Percentiles rank a stretch among this genome's conserved stretches.
phyloP scores from a whole-genome alignment of 1,140 invertebrate genomes.

The Artemia franciscana region DNA sequence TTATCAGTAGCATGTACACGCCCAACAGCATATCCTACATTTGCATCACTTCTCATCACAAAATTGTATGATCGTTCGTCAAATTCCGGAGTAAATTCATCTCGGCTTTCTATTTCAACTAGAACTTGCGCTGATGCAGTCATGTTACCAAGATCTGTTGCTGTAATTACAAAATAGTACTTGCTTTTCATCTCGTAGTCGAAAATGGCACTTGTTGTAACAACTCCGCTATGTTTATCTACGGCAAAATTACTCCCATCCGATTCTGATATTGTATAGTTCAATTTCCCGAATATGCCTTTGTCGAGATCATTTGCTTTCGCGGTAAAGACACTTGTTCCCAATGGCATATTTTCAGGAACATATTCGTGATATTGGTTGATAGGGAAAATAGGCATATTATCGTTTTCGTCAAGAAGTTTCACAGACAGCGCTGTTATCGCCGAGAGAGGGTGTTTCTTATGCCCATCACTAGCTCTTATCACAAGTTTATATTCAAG shows the following conservation, averaged over 20 bases:
- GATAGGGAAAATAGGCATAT: constrained; percentile 63
- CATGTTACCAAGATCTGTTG: constrained; percentile 56
- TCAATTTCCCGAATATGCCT: constrained; percentile 55
- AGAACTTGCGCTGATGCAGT: constrained; percentile 47
- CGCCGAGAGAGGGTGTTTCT: constrained; percentile 33
- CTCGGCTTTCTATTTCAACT: constrained; percentile 65
- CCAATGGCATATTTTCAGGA: constrained; percentile 64
- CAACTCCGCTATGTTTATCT: constrained; percentile 40
- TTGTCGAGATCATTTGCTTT: constrained; percentile 68
- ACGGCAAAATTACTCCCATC: constrained; percentile 64
- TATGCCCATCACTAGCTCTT: constrained; percentile 39
- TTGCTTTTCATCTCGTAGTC: constrained; percentile 62
- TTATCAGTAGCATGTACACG: constrained; percentile 65
- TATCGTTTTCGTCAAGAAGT: constrained; percentile 76
- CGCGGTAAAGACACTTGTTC: constrained; percentile 60
- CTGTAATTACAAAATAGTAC: constrained; percentile 58
- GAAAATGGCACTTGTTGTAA: constrained; percentile 53
- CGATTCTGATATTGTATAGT: constrained; percentile 54
- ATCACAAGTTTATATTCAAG: constrained; percentile 27
- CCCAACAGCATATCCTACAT: constrained; percentile 54
- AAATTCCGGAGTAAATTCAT: constrained; percentile 81
- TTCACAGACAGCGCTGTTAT: constrained; percentile 38
- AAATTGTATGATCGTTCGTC: constrained; percentile 67
- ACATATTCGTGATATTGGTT: constrained; percentile 62
- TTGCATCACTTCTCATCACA: constrained; percentile 37